Evolutionary conservation across 2,888 invertebrate species (phyloP).

Genomic region (Rhamphomyia laevipes): DNA sequence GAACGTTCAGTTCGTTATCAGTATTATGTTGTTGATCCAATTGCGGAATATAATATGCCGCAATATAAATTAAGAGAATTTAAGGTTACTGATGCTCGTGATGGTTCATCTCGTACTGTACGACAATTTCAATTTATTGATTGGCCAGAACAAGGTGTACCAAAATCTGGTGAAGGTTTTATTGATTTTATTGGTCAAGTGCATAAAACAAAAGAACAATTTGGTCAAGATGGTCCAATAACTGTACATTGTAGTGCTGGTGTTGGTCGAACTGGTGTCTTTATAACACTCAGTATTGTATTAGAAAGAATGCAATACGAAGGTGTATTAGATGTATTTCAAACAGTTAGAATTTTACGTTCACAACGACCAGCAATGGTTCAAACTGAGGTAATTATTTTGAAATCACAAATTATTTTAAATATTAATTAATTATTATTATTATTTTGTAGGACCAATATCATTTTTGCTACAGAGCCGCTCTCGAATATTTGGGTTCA

Average conservation of each 20-base stretch:
- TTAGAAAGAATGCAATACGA: conserved; percentile 98
- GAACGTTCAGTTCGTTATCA: conserved; percentile 95
- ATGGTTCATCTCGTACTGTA: conserved; percentile 90
- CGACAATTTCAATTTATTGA: conserved; percentile 95
- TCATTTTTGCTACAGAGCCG: conserved; percentile 98
- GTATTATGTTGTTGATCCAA: conserved; percentile 97
- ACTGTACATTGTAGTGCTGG: conserved; percentile 98
- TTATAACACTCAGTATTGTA: conserved; percentile 94
- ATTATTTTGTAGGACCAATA: conserved; percentile 76
- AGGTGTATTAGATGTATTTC: conserved; percentile 97
- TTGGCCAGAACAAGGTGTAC: conserved; percentile 95
- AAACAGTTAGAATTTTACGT: conserved; percentile 93
- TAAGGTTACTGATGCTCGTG: conserved; percentile 96
- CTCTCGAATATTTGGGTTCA: conserved; percentile 94
- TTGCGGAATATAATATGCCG: conserved; percentile 99
- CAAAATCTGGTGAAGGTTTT: conserved; percentile 96
- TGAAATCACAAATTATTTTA: background rate
- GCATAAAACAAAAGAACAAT: conserved; percentile 99
- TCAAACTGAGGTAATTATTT: conserved; percentile 77
- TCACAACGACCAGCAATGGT: conserved; percentile 99
- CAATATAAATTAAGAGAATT: conserved; percentile 98
- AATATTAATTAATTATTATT: background rate
- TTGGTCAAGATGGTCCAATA: conserved; percentile 98
- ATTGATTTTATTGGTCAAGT: conserved; percentile 99
- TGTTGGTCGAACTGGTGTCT: conserved; percentile 96